These are phyloP conservation scores for Macquaria ambigua DNA, from an alignment of 2,113 vertebrate genomes.

Conservation along the genomic window DNA sequence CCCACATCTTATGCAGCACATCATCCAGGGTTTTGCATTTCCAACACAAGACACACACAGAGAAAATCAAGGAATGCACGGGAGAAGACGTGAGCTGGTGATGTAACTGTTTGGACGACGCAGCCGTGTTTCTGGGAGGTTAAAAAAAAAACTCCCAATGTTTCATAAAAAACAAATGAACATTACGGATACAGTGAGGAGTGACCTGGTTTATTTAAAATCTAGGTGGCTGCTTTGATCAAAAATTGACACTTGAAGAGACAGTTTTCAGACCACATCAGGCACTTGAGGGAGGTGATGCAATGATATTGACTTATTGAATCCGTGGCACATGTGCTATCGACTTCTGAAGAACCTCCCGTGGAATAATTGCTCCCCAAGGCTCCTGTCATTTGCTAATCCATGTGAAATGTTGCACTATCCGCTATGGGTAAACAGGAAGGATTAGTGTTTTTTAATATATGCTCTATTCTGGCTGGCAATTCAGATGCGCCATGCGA, in stretches of 20 bases:
- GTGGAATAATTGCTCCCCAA: slow-evolving; percentile 44
- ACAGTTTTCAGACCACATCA: slow-evolving; percentile 14
- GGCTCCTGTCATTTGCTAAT: slow-evolving; percentile 52
- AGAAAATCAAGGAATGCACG: slow-evolving; percentile 25
- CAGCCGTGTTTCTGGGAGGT: neutral
- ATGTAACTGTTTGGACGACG: slow-evolving; percentile 7
- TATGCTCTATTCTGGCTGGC: slow-evolving; percentile 2
- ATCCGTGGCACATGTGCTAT: slow-evolving; percentile 24
- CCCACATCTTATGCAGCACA: slow-evolving; percentile 65
- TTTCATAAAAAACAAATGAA: slow-evolving; percentile 10
- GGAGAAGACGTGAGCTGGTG: neutral
- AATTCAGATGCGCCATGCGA: neutral
- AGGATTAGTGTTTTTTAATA: slow-evolving; percentile 21
- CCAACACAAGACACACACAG: slow-evolving; percentile 30
- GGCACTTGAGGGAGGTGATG: slow-evolving; percentile 49
- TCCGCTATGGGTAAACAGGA: slow-evolving; percentile 23
- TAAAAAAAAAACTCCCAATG: neutral
- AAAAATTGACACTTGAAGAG: slow-evolving; percentile 36
- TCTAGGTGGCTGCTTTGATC: slow-evolving; percentile 59
- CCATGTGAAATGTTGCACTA: slow-evolving; percentile 37
- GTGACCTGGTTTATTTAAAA: slow-evolving; percentile 49
- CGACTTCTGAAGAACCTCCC: slow-evolving; percentile 43
- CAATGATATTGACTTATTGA: slow-evolving; percentile 60
- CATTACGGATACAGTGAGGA: neutral
- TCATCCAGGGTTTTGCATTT: slow-evolving; percentile 30